A percentile compares a stretch with the other conserved stretches of the same genome.
Evolutionary conservation across 2,113 vertebrate genomes (phyloP).

Genomic region (Anoura caudifer): DNA sequence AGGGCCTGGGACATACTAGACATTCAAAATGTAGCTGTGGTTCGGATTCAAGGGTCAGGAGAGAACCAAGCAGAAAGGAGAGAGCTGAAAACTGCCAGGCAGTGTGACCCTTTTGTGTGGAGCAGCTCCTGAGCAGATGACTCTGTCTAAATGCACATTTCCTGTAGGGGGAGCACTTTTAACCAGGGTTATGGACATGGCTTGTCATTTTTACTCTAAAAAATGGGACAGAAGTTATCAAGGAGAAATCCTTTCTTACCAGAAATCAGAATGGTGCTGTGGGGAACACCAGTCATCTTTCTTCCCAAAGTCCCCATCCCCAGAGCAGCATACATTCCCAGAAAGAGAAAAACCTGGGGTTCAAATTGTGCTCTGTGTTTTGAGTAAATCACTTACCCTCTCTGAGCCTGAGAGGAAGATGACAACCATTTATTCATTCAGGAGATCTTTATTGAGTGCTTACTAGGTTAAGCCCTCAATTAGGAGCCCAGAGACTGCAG

Average conservation of each 20-base stretch:
- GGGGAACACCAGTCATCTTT: background rate
- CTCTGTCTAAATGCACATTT: no score
- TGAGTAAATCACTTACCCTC: background rate
- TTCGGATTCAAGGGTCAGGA: background rate
- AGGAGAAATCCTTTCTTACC: background rate
- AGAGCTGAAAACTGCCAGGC: background rate
- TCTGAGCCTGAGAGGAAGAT: background rate
- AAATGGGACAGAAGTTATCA: background rate
- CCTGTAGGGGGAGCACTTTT: background rate
- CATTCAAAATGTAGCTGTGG: background rate
- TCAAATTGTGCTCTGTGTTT: background rate
- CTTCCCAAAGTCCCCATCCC: no score
- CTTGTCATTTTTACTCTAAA: background rate
- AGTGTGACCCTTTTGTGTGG: background rate
- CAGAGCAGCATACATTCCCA: background rate
- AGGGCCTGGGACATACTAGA: no score
- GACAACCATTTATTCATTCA: background rate
- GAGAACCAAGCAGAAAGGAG: background rate
- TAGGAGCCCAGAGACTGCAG: background rate
- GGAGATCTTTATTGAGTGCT: background rate
- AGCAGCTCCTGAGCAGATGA: background rate
- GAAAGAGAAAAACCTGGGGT: background rate
- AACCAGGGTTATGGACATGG: background rate
- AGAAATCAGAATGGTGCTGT: background rate
- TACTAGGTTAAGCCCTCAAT: background rate